phyloP scores from a whole-genome alignment of 92 coral and sea anemone species.

The Phenganax stokvisi region DNA sequence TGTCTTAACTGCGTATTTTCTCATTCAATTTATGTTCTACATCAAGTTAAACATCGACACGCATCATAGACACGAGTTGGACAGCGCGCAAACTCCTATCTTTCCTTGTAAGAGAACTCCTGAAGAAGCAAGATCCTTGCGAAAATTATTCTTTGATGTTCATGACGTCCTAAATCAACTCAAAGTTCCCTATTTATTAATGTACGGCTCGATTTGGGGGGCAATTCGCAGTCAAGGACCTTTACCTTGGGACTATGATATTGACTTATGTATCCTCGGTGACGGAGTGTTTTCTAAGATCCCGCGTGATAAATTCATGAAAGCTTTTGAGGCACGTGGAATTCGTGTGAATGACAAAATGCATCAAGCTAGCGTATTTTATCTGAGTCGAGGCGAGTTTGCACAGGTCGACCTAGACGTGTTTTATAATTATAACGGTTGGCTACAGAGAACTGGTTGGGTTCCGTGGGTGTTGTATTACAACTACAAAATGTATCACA shows the following conservation, averaged over 20 bases:
- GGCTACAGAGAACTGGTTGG: conserved; percentile 27
- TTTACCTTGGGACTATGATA: conserved; percentile 39
- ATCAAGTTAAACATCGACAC: conserved; percentile 34
- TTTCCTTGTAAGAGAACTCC: conserved; percentile 29
- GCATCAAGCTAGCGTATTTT: conserved; percentile 8
- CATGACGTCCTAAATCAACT: conserved; percentile 7
- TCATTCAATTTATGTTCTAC: not conserved
- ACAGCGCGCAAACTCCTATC: conserved; percentile 16
- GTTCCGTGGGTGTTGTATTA: conserved; percentile 23
- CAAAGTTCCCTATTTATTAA: conserved; percentile 20
- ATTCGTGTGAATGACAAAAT: conserved; percentile 20
- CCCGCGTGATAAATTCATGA: conserved; percentile 21
- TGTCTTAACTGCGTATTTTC: not conserved
- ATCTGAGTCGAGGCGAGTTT: conserved; percentile 26
- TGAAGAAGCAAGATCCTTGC: conserved; percentile 22
- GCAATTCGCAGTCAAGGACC: conserved; percentile 33
- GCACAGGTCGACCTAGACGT: conserved; percentile 35
- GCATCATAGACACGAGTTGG: conserved; percentile 29
- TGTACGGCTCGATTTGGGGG: conserved; percentile 44
- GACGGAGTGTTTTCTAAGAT: conserved; percentile 9
- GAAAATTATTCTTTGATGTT: conserved; percentile 17
- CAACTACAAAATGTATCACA: conserved; percentile 24
- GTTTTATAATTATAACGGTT: conserved; percentile 32
- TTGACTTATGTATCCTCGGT: conserved; percentile 15
- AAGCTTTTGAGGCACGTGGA: conserved; percentile 26